Evolutionary conservation across 2,113 vertebrate genomes (phyloP), one percentile per base, ranked within the genome.

Genomic region (Athene cunicularia): DNA sequence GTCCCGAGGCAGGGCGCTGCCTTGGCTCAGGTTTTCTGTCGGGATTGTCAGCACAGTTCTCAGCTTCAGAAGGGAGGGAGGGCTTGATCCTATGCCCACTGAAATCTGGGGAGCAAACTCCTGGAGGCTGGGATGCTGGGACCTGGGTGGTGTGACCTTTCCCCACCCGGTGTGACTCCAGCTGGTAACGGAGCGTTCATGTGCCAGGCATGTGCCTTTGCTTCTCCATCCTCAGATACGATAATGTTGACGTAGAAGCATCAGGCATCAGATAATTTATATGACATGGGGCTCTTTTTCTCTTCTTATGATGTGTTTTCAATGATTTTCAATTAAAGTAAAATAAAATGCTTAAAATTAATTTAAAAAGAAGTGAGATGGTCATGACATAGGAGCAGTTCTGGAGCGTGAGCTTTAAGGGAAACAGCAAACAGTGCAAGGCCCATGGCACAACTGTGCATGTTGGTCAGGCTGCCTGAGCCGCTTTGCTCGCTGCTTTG

Each of bases 111-210:
- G 10, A 2, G 8, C 33, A 49, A 13, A 28, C 30, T 63, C 41
- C 59, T 12, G 11, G 33, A 39, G 28, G 9, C 14, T 66, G 45
- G 41, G 37, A 7, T 16, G 14, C 1, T 2, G 28, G 35, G 18
- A 9, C 9, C 13, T 16, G 80, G 45, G 55, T 4, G 4, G 15
- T 2, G 47, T 22, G 47, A 55, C 8, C 27, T 28, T 4, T 24
- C 70, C 41, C 59, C 15, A 11, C 33, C 26, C 26, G 32, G 12
- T 0, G 0, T 81, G 59, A 20, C n/a, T 14, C 28, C 47, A 22
- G 47, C 19, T 12, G 47, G 47, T 30, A 17, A 9, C 0, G 0
- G 26, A 30, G 24, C 0, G 0, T 5, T 8, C 1, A 3, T 22
- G 63, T 55, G 53, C 49, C 5, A 0, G 37, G 43, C n/a, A 21